Base-by-base conservation (phyloP, 2,888 invertebrate genomes). In the Drosophila anceps region DNA sequence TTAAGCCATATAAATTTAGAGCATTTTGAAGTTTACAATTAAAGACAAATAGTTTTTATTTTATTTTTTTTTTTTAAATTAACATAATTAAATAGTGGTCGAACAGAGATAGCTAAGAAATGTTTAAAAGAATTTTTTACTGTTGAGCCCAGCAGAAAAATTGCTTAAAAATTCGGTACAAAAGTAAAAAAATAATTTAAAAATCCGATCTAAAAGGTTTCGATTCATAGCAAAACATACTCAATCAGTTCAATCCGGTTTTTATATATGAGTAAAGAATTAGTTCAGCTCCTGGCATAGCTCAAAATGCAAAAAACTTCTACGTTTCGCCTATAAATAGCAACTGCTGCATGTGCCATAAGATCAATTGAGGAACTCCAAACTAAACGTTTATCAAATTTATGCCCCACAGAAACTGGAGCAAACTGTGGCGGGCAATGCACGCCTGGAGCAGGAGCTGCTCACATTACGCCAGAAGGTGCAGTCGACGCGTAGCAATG, bases 361-460 rank as follows among this genome's bases (percentile, higher is more conserved):
- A 63, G 15, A 35, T 8, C 37, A 24, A 1, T 44, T 46, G 8
- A 18, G 13, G 69, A 70, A 27, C 44, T 35, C 0, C 15, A 18
- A 35, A 54, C 31, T 73, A 59, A 81, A 27, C 24, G 27, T 0
- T 10, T 33, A 20, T 24, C 37, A 7, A 7, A 24, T 51, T 43
- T 44, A 1, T 20, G 53, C 0, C 63, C 65, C 67, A 27, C 73
- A 97, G 96, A 97, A 97, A 95, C 93, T 98, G 80, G 98, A 98
- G 93, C 97, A 98, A 93, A 98, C 97, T 0, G 97, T 98, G 20
- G 97, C 97, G 2, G 98, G 98, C 83, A 98, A 98, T 92, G 97
- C 97, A 9, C 95, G 97, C 2, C 93, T 98, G 72, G 98, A 98
- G 92, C 96, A 98, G 73, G 98, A 98, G 91, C 93, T 98, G 78